Evolutionary conservation across 2,797 vertebrate genomes (phyloP).

Genomic region (Mallotus villosus): DNA sequence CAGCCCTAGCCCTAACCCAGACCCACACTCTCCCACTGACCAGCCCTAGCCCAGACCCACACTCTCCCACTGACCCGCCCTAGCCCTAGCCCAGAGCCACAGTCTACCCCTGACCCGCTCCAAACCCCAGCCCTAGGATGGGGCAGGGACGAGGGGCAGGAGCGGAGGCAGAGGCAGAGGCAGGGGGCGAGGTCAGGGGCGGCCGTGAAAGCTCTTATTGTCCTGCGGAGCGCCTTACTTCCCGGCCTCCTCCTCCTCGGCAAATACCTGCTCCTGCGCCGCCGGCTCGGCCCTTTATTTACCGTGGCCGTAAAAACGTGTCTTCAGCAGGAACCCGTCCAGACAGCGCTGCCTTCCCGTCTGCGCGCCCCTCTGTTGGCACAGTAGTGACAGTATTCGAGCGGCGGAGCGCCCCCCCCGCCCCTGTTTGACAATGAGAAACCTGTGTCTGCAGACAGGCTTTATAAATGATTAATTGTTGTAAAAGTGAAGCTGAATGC

Average conservation of each 20-base stretch:
- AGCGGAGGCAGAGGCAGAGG: too few relatives aligned
- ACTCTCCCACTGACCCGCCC: neutral
- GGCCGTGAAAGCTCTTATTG: constrained; percentile 40
- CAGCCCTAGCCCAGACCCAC: neutral
- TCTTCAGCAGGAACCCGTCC: constrained; percentile 46
- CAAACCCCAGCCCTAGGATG: neutral
- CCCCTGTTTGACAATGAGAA: constrained; percentile 43
- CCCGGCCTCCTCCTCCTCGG: constrained; percentile 30
- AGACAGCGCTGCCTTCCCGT: constrained; percentile 44
- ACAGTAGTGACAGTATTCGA: constrained; percentile 30
- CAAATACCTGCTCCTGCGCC: constrained; percentile 44
- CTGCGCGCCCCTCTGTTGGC: constrained; percentile 36
- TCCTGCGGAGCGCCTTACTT: constrained; percentile 42
- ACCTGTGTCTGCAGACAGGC: constrained; percentile 31
- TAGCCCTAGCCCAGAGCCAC: neutral
- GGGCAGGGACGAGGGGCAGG: too few relatives aligned
- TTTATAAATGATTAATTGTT: constrained; percentile 52
- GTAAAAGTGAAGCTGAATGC: constrained; percentile 25
- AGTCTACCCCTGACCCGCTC: neutral
- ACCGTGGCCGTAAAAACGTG: constrained; percentile 57
- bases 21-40: constrained; percentile 19
- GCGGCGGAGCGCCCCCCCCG: neutral
- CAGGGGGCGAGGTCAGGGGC: too few relatives aligned
- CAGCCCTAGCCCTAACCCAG: neutral
- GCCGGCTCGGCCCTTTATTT: constrained; percentile 49